Conservation (phyloP, 2,888 invertebrate genomes). For the Cosmopolites sordidus region DNA sequence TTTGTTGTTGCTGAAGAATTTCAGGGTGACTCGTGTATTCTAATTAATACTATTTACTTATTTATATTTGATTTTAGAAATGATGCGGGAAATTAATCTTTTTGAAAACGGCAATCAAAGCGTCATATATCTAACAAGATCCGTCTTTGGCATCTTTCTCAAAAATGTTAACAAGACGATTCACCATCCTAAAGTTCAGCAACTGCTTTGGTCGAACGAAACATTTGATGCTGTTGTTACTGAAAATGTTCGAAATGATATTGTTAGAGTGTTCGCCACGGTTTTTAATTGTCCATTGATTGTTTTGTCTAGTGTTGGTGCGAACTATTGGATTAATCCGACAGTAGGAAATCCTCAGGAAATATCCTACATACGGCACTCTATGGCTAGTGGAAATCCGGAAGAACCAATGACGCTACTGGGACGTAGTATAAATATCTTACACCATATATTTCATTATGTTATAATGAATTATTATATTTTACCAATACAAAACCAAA, state of each 20-base stretch:
- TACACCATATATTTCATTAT: slow-evolving; percentile 1
- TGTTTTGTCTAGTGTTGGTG: slow-evolving; percentile 26
- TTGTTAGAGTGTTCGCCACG: slow-evolving; percentile 41
- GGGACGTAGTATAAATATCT: slow-evolving; percentile 1
- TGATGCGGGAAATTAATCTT: too few species aligned
- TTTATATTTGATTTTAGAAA: too few species aligned
- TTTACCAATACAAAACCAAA: not conserved
- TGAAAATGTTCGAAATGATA: slow-evolving; percentile 50
- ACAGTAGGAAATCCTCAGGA: slow-evolving; percentile 10
- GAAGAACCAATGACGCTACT: not conserved
- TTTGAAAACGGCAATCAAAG: too few species aligned
- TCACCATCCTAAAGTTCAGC: slow-evolving; percentile 8
- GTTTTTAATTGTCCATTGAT: slow-evolving; percentile 39
- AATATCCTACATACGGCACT: slow-evolving; percentile 1
- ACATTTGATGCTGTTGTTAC: slow-evolving; percentile 21
- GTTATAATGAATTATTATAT: not conserved
- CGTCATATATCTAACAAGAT: too few species aligned
- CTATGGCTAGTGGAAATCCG: not conserved
- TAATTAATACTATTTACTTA: too few species aligned
- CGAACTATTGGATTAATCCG: slow-evolving; percentile 6
- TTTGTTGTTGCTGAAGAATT: too few species aligned
- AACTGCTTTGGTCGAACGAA: slow-evolving; percentile 11
- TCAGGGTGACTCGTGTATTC: too few species aligned
- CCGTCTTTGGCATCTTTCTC: not conserved
- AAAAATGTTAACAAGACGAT: slow-evolving; percentile 6